These are phyloP conservation scores for Chesias legatella DNA, from an alignment of 2,888 invertebrate species.

Conservation along the genomic window DNA sequence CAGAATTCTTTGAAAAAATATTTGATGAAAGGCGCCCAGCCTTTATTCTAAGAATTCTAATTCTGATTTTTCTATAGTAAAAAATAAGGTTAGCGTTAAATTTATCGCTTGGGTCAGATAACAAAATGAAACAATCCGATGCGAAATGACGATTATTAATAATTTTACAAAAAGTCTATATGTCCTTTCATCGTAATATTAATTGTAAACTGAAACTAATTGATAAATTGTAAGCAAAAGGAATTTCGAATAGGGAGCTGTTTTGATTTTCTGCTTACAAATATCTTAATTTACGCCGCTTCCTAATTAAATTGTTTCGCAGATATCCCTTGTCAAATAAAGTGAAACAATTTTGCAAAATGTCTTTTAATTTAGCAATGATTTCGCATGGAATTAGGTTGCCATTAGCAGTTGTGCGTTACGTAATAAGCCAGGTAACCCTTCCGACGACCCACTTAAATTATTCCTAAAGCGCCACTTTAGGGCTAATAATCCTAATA, in stretches of 20 bases:
- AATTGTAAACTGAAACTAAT: too few relatives aligned
- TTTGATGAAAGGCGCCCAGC: too few relatives aligned
- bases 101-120: too few relatives aligned
- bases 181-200: too few relatives aligned
- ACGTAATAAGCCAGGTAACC: slow-evolving; percentile 20
- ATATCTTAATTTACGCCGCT: background rate
- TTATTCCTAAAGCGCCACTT: slow-evolving; percentile 12
- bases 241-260: background rate
- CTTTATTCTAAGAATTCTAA: too few relatives aligned
- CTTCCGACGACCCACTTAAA: slow-evolving; percentile 14
- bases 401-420: slow-evolving; percentile 19
- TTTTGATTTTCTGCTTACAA: background rate
- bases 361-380: slow-evolving; percentile 18
- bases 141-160: too few relatives aligned
- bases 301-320: slow-evolving; percentile 14
- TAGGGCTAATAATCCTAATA: slow-evolving; percentile 16
- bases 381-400: slow-evolving; percentile 17
- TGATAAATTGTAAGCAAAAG: background rate
- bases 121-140: too few relatives aligned
- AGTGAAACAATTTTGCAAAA: slow-evolving; percentile 17
- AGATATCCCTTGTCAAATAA: slow-evolving; percentile 10
- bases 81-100: too few relatives aligned
- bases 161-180: too few relatives aligned
- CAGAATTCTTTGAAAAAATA: too few relatives aligned
- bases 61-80: too few relatives aligned